phyloP scores from a whole-genome alignment of 2,113 vertebrate genomes.

The Nipponia nippon region DNA sequence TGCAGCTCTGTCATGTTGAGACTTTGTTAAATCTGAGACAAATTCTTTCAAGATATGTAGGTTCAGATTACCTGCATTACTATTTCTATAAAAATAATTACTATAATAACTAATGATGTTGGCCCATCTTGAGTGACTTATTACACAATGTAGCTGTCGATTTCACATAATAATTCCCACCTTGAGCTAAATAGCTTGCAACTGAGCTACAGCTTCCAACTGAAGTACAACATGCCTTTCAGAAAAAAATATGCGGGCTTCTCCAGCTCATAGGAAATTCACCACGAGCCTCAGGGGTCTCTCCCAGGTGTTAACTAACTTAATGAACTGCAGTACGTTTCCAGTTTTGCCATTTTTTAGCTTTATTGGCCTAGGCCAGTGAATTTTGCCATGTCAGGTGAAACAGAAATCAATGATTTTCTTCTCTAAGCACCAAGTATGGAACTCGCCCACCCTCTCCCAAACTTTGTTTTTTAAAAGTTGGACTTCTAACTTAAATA shows the following conservation, averaged over 20 bases:
- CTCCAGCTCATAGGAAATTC: not conserved
- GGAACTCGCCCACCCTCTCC: not conserved
- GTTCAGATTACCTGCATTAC: not conserved
- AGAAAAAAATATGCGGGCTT: not conserved
- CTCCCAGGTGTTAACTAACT: not conserved
- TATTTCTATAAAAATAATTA: not conserved
- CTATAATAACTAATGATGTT: not conserved
- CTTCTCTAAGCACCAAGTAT: not conserved
- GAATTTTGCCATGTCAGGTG: not conserved
- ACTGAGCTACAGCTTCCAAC: not conserved
- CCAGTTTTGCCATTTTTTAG: not conserved
- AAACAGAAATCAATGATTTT: not conserved
- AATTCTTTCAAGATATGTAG: not conserved
- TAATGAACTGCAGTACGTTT: not conserved
- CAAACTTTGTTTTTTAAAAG: not conserved
- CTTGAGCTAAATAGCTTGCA: not conserved
- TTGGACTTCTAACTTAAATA: not conserved
- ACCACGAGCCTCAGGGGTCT: not conserved
- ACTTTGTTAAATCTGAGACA: not conserved
- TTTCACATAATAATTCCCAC: not conserved
- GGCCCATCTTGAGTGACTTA: not conserved
- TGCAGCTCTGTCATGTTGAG: not conserved
- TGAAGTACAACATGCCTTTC: not conserved
- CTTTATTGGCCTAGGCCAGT: not conserved
- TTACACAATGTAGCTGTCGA: not conserved